A percentile compares a stretch with the other conserved stretches of the same genome.
Conservation (phyloP, 1,140 invertebrate genomes). For the Drosophila miranda region DNA sequence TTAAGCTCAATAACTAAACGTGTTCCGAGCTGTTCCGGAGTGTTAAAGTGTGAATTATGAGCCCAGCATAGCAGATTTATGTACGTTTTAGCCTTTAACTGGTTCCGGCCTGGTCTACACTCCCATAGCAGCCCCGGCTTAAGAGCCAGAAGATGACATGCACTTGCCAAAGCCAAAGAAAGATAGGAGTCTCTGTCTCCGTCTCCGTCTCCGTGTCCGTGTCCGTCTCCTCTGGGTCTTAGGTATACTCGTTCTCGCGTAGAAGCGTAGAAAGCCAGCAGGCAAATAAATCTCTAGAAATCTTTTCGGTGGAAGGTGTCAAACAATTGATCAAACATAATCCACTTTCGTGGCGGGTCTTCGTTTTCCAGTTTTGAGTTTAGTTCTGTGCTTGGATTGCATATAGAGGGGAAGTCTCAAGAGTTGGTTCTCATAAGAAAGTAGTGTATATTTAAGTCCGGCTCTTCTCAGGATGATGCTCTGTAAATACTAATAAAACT, state of each 20-base stretch:
- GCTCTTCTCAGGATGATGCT: too few relatives aligned
- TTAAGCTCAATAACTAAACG: slow-evolving; percentile 75
- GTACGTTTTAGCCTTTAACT: slow-evolving; percentile 44
- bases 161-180: slow-evolving; percentile 47
- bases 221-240: too few relatives aligned
- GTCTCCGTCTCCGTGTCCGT: too few relatives aligned
- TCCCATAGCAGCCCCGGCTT: neutral
- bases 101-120: slow-evolving; percentile 37
- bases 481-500: too few relatives aligned
- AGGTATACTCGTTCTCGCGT: too few relatives aligned
- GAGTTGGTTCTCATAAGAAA: too few relatives aligned
- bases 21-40: slow-evolving; percentile 31
- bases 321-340: slow-evolving; percentile 5
- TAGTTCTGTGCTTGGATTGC: too few relatives aligned
- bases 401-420: too few relatives aligned
- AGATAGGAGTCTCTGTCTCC: neutral
- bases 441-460: too few relatives aligned
- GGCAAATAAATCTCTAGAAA: slow-evolving; percentile 43
- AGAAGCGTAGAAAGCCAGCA: slow-evolving; percentile 30
- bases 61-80: slow-evolving; percentile 4
- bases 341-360: too few relatives aligned
- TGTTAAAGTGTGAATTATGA: slow-evolving; percentile 61
- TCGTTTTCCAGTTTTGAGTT: too few relatives aligned
- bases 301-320: slow-evolving; percentile 28
- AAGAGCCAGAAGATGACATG: slow-evolving; percentile 45